Evolutionary conservation across 1,140 invertebrate species (phyloP), one percentile per base, ranked within the genome.

Genomic region (Thaumetopoea pityocampa): DNA sequence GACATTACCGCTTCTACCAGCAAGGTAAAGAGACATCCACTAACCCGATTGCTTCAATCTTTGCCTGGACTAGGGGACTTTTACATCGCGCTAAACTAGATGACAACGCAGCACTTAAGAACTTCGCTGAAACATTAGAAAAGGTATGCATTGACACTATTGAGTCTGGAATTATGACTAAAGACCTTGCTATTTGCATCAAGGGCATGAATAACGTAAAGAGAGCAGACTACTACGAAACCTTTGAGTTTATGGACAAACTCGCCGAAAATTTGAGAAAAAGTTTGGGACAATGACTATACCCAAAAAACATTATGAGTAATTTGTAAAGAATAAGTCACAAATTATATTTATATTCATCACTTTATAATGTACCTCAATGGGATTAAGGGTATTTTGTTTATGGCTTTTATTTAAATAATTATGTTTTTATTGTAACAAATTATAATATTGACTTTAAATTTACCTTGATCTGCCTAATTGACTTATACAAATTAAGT

Each of bases 41-140:
- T 7, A 99, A 99, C 86, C 94, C 97, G 0, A 98, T 99, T 67
- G 96, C 98, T n/a, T 98, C 96, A 0, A 99, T 99, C 57, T 99
- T 98, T 85, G 98, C 98, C 3, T 99, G 98, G 98, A 97, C 96
- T 0, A 88, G 92, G 59, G 98, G 98, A 28, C 86, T 99, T 0
- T 80, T 93, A 24, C 97, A 99, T 76, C 90, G 98, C 51, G 97
- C 96, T 16, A 96, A 98, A 68, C 84, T 99, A 11, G 98, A 99
- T 66, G 89, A 93, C 24, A 99, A 99, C 64, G 50, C 85, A 9
- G 82, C 87, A 37, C 85, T 99, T 9, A 86, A 88, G 40, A 86
- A 90, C 7, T 99, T 98, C 78, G 91, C 94, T 14, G 86, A 93
- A 44, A 91, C 89, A 14, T 85, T 99, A 16, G 98, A 99, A 68